Evolutionary conservation across 1,140 invertebrate genomes (phyloP).

Genomic region (Zaprionus lachaisei): DNA sequence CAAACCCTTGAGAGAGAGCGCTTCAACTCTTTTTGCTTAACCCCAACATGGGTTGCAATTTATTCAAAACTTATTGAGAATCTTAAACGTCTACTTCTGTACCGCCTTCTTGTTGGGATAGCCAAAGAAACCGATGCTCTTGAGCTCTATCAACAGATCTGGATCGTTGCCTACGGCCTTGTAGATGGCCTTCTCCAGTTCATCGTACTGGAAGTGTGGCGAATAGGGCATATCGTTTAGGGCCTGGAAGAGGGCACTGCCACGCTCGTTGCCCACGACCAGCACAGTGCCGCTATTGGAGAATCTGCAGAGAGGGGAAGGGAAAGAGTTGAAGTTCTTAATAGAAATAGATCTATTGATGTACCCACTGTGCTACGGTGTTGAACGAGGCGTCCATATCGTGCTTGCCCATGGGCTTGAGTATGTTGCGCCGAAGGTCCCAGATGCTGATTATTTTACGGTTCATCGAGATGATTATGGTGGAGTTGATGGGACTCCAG

Average conservation of each 20-base stretch:
- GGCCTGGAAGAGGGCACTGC: conserved; percentile 87
- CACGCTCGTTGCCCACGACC: conserved; percentile 87
- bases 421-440: conserved; percentile 89
- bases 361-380: conserved; percentile 52
- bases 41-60: not conserved
- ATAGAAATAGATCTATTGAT: not conserved
- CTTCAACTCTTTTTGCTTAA: conserved; percentile 1
- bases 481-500: conserved; percentile 93
- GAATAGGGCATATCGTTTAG: conserved; percentile 89
- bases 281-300: conserved; percentile 88
- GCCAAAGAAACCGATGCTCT: conserved; percentile 85
- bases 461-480: conserved; percentile 91
- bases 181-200: conserved; percentile 87
- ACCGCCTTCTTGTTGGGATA: conserved; percentile 66
- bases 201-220: conserved; percentile 87
- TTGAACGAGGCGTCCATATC: conserved; percentile 77
- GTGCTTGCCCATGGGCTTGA: conserved; percentile 87
- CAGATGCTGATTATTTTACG: conserved; percentile 89
- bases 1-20: too few relatives aligned
- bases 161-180: conserved; percentile 87
- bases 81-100: not conserved
- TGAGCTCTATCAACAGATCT: conserved; percentile 86
- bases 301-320: conserved; percentile 84
- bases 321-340: not conserved
- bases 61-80: conserved; percentile 3